Evolutionary conservation across 2,888 invertebrate species (phyloP).

Genomic region (Eumerus sabulonum): DNA sequence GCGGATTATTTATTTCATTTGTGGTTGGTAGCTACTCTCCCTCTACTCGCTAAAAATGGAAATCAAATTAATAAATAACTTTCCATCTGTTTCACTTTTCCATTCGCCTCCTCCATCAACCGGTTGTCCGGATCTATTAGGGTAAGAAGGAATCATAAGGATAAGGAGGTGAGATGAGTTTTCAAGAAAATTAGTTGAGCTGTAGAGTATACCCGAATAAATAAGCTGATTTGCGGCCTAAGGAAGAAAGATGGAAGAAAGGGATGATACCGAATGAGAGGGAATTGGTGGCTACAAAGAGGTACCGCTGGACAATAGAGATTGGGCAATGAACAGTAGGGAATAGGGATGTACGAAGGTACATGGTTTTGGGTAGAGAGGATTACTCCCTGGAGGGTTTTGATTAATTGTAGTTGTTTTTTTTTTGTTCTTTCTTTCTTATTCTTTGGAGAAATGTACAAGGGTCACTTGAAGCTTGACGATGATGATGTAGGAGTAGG

Average conservation of each 20-base stretch:
- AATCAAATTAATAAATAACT: conserved; percentile 53
- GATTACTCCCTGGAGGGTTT: conserved; percentile 9
- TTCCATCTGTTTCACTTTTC: conserved; percentile 2
- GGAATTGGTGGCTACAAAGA: too few species aligned
- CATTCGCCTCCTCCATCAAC: too few species aligned
- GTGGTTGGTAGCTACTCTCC: not conserved
- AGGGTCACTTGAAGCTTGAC: not conserved
- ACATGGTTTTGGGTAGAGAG: not conserved
- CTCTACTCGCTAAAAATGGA: conserved; percentile 15
- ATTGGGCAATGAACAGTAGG: too few species aligned
- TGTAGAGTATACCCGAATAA: not conserved
- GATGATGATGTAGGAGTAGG: conserved; percentile 7
- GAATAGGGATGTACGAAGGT: too few species aligned
- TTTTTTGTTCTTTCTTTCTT: not conserved
- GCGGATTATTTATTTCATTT: conserved; percentile 25
- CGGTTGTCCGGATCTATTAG: too few species aligned
- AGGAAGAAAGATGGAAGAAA: too few species aligned
- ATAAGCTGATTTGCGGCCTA: not conserved
- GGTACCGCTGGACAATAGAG: too few species aligned
- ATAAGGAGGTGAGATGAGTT: not conserved
- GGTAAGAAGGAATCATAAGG: too few species aligned
- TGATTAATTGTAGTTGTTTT: conserved; percentile 39
- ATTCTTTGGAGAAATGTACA: not conserved
- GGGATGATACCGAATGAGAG: too few species aligned
- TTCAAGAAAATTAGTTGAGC: conserved; percentile 3